Evolutionary conservation across 2,888 invertebrate genomes (phyloP).

Genomic region (Malthinus seriepunctatus): DNA sequence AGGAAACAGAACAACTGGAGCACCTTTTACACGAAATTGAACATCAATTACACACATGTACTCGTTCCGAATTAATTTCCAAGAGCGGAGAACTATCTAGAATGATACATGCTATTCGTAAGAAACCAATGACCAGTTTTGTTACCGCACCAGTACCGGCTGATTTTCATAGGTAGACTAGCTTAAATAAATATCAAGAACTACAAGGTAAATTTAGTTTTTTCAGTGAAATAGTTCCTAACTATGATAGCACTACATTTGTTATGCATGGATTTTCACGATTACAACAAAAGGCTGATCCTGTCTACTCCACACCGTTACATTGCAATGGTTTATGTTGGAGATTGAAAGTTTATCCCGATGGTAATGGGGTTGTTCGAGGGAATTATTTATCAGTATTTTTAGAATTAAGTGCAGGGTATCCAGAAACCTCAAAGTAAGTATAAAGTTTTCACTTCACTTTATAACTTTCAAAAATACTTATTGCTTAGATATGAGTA

Average conservation of each 20-base stretch:
- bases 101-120: slow-evolving; percentile 82
- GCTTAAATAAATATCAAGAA: not conserved
- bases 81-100: slow-evolving; percentile 80
- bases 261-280: slow-evolving; percentile 84
- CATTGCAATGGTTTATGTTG: slow-evolving; percentile 89
- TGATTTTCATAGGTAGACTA: slow-evolving; percentile 78
- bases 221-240: slow-evolving; percentile 87
- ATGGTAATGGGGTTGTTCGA: slow-evolving; percentile 93
- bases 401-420: slow-evolving; percentile 85
- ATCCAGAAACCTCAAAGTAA: slow-evolving; percentile 90
- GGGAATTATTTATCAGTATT: slow-evolving; percentile 93
- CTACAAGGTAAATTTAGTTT: slow-evolving; percentile 15
- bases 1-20: slow-evolving; percentile 86
- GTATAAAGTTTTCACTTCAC: slow-evolving; percentile 38
- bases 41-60: slow-evolving; percentile 75
- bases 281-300: slow-evolving; percentile 85
- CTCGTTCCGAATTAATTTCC: slow-evolving; percentile 81
- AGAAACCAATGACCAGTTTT: slow-evolving; percentile 88
- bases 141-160: slow-evolving; percentile 87
- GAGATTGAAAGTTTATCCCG: slow-evolving; percentile 89
- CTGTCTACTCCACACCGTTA: slow-evolving; percentile 88
- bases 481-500: slow-evolving; percentile 75
- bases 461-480: too few species aligned
- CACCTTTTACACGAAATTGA: slow-evolving; percentile 82
- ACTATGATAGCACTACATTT: slow-evolving; percentile 89